These are phyloP conservation scores for Hemitrygon akajei DNA, from an alignment of 2,797 vertebrate genomes.

Conservation along the genomic window DNA sequence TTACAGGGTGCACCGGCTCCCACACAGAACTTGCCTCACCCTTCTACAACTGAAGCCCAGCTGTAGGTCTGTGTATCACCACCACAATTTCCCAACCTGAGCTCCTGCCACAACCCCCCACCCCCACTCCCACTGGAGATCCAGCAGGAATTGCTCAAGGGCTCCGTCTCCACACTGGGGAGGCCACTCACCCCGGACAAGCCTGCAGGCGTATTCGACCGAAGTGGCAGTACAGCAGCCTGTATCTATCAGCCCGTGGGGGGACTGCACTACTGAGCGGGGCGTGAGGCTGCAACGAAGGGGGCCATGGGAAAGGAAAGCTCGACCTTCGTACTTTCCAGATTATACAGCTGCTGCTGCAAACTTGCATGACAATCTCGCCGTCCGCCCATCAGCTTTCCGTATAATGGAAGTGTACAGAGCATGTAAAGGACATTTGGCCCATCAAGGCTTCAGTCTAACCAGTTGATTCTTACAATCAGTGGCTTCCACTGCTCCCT, in stretches of 20 bases:
- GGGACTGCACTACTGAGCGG: too few relatives aligned
- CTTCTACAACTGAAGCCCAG: not conserved
- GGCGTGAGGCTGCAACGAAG: too few relatives aligned
- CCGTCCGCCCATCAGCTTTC: not conserved
- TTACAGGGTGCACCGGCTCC: not conserved
- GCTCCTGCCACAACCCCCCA: not conserved
- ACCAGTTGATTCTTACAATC: conserved; percentile 40
- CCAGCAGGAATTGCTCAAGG: not conserved
- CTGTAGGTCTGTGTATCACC: not conserved
- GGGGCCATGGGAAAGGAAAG: not conserved
- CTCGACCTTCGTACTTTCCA: too few relatives aligned
- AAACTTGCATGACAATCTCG: not conserved
- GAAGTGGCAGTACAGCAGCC: not conserved
- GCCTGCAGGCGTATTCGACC: not conserved
- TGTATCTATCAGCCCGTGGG: too few relatives aligned
- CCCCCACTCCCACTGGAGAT: not conserved
- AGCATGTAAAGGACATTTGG: not conserved
- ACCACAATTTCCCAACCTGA: too few relatives aligned
- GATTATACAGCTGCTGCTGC: not conserved
- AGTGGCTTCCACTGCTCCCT: conserved; percentile 40
- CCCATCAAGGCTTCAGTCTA: not conserved
- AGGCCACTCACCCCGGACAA: not conserved
- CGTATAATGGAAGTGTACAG: not conserved
- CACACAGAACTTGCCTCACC: not conserved
- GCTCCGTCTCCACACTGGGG: not conserved